Percentiles rank a stretch among this genome's conserved stretches.
phyloP scores from a whole-genome alignment of 2,113 vertebrate species.

The Pagrus major region DNA sequence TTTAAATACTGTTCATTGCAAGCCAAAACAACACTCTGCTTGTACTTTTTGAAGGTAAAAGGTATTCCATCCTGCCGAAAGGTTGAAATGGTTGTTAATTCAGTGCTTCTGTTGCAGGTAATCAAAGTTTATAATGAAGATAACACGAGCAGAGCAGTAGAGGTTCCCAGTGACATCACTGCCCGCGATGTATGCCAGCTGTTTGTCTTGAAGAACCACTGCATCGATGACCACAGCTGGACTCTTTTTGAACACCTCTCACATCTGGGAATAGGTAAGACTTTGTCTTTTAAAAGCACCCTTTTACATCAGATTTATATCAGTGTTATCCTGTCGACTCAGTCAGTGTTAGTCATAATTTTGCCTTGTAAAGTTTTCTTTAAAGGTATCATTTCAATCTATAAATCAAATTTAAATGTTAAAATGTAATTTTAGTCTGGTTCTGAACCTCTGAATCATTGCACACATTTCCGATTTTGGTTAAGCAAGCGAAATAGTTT shows the following conservation, averaged over 20 bases:
- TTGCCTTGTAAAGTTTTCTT: not conserved
- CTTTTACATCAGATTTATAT: not conserved
- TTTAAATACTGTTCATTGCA: slow-evolving; percentile 16
- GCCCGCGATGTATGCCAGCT: slow-evolving; percentile 95
- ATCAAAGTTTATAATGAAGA: slow-evolving; percentile 98
- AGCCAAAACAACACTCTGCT: slow-evolving; percentile 1
- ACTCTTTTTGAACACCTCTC: slow-evolving; percentile 93
- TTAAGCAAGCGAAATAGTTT: too few relatives aligned
- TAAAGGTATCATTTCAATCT: not conserved
- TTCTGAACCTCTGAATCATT: not conserved
- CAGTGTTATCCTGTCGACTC: not conserved
- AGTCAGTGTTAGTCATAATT: not conserved
- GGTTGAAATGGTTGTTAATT: not conserved
- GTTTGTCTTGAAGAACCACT: slow-evolving; percentile 94
- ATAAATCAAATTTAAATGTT: not conserved
- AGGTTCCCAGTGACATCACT: slow-evolving; percentile 93
- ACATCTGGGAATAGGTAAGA: slow-evolving; percentile 89
- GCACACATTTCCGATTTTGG: not conserved
- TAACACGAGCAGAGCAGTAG: slow-evolving; percentile 93
- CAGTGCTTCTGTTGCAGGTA: slow-evolving; percentile 84
- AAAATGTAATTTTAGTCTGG: not conserved
- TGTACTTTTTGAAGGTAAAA: not conserved
- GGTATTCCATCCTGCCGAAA: not conserved
- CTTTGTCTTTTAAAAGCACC: not conserved
- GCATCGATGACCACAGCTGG: slow-evolving; percentile 95